Evolutionary conservation across 1,140 invertebrate species (phyloP), one percentile per base, ranked within the genome.

Genomic region (Aradophagus sp.): DNA sequence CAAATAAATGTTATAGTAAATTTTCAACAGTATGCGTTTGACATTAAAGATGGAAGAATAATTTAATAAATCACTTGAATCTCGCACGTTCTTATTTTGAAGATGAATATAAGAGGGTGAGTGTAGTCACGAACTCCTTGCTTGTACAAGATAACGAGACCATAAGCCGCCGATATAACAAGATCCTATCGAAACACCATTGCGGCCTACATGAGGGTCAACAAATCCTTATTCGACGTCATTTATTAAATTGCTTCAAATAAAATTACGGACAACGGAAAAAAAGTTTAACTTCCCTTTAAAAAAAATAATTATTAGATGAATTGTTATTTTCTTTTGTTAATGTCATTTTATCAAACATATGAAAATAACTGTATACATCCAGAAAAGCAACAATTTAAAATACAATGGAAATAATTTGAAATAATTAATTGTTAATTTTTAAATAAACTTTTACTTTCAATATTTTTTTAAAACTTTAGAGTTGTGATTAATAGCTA

Each of bases 121-220:
- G 45, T 55, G 12, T 20, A 63, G 58, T 70, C 59, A 47, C 65
- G 42, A 61, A 55, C 56, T 39, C 47, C 34, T 65, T 52, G 52
- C 39, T 66, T 66, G 32, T 53, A 56, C 56, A 45, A 67, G 53
- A 74, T 76, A 74, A 76, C 71, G 65, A 76, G 59, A 63, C 67
- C 68, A 66, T 62, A 74, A 74, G 63, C 27, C 59, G 42, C 66
- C 59, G 58, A 48, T 65, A 63, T 75, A 75, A 75, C 68, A 63
- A 72, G 63, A 65, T 68, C 41, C 53, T 47, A 72, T 66, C 48
- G 61, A 65, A 71, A 65, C 16, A 63, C 32, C 19, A 48, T 10
- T 23, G 27, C 36, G 42, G 35, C 48, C 35, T 59, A 50, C n/a
- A 50, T 35, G 38, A 41, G 61, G 55, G 61, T 59, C 55, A 48